Evolutionary conservation across 2,888 invertebrate genomes (phyloP).

Genomic region (Ophonus ardosiacus): DNA sequence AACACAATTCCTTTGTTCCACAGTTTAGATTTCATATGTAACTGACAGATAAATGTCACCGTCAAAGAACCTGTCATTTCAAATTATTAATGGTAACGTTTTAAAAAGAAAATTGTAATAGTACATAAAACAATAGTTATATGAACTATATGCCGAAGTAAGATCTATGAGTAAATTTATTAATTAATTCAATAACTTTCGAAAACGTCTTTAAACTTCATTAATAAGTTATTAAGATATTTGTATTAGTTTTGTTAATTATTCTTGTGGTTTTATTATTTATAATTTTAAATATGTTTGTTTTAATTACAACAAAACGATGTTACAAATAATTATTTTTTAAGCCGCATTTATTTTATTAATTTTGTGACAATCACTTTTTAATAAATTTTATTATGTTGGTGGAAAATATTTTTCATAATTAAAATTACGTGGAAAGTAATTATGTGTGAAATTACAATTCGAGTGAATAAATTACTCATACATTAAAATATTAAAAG

Average conservation of each 20-base stretch:
- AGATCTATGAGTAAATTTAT: too few species aligned
- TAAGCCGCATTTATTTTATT: slow-evolving; percentile 13
- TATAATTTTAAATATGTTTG: not conserved
- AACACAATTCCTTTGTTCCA: too few species aligned
- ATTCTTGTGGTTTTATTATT: not conserved
- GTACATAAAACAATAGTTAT: too few species aligned
- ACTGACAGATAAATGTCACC: too few species aligned
- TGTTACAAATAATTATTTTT: not conserved
- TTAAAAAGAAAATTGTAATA: too few species aligned
- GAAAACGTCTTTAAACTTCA: not conserved
- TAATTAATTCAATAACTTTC: too few species aligned
- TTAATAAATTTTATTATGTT: not conserved
- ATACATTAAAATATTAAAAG: not conserved
- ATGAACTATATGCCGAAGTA: too few species aligned
- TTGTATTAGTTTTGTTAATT: not conserved
- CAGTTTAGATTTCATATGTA: too few species aligned
- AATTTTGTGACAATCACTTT: slow-evolving; percentile 18
- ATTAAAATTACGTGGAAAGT: not conserved
- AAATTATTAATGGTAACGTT: too few species aligned
- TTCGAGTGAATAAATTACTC: not conserved
- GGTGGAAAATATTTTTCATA: not conserved
- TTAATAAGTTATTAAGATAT: not conserved
- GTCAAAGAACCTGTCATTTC: too few species aligned
- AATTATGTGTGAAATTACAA: not conserved
- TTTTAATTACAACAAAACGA: not conserved